phyloP scores from a whole-genome alignment of 2,888 invertebrate species.

The Esperia sulphurella region DNA sequence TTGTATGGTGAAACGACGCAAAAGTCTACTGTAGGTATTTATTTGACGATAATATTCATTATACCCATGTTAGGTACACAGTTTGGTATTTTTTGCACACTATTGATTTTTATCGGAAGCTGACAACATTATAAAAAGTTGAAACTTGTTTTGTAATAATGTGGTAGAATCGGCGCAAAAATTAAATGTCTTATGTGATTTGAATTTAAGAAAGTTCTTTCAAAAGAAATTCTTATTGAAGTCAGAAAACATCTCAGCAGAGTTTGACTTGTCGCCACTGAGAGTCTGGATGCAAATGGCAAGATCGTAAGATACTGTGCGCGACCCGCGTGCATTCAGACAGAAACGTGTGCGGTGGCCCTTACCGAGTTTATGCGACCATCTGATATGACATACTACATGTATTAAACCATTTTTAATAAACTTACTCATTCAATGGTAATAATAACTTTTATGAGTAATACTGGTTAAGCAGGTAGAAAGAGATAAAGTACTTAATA shows the following conservation, averaged over 20 bases:
- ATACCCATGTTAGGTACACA: no score
- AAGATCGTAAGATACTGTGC: constrained; percentile 50
- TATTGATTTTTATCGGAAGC: no score
- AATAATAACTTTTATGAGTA: neutral
- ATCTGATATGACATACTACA: constrained; percentile 41
- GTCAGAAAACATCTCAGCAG: constrained; percentile 3
- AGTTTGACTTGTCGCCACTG: constrained; percentile 32
- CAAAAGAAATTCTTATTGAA: neutral
- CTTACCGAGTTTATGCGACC: constrained; percentile 38
- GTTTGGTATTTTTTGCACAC: no score
- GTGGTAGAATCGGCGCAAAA: no score
- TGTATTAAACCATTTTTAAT: constrained; percentile 35
- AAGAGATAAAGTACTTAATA: no score
- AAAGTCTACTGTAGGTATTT: no score
- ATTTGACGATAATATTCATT: no score
- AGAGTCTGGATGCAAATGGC: constrained; percentile 59
- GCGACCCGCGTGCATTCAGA: constrained; percentile 40
- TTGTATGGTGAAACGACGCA: no score
- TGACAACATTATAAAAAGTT: no score
- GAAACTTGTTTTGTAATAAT: no score
- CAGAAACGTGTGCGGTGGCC: constrained; percentile 54
- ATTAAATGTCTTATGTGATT: no score
- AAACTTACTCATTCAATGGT: constrained; percentile 9
- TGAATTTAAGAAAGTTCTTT: no score
- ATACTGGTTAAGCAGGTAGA: neutral